Conservation (phyloP, 2,797 vertebrate genomes). For the Tokudaia muenninki region DNA sequence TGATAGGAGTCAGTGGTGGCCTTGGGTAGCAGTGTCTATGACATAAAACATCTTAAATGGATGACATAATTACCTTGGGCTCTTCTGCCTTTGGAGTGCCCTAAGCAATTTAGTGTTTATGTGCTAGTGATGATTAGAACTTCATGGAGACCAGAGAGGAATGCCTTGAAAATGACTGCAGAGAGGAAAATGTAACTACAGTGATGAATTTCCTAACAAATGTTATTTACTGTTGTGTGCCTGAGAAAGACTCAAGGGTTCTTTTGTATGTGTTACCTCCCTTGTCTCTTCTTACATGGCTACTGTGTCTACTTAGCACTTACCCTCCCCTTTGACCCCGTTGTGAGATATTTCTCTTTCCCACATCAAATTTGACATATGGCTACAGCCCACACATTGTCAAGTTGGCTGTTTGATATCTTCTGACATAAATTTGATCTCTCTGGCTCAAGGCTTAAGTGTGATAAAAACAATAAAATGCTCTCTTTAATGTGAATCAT, state of each 20-base stretch:
- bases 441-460: constrained; percentile 28
- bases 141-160: constrained; percentile 45
- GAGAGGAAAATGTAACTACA: constrained; percentile 51
- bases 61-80: constrained; percentile 75
- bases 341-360: background rate
- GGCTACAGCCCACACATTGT: background rate
- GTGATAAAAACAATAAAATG: constrained; percentile 43
- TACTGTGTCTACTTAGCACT: background rate
- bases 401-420: constrained; percentile 36
- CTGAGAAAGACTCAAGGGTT: background rate
- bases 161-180: constrained; percentile 36
- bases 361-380: constrained; percentile 21
- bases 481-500: constrained; percentile 4
- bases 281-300: background rate
- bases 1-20: constrained; percentile 68
- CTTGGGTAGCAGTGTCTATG: constrained; percentile 48
- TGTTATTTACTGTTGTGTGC: constrained; percentile 13
- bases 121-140: constrained; percentile 21
- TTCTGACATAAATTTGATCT: constrained; percentile 51
- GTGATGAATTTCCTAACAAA: constrained; percentile 40
- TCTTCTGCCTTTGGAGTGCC: constrained; percentile 69
- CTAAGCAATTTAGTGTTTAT: constrained; percentile 79
- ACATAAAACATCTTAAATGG: constrained; percentile 60
- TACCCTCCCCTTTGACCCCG: no score
- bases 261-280: background rate